Base-by-base conservation (phyloP, 2,888 invertebrate species). In the Orthosia incerta region DNA sequence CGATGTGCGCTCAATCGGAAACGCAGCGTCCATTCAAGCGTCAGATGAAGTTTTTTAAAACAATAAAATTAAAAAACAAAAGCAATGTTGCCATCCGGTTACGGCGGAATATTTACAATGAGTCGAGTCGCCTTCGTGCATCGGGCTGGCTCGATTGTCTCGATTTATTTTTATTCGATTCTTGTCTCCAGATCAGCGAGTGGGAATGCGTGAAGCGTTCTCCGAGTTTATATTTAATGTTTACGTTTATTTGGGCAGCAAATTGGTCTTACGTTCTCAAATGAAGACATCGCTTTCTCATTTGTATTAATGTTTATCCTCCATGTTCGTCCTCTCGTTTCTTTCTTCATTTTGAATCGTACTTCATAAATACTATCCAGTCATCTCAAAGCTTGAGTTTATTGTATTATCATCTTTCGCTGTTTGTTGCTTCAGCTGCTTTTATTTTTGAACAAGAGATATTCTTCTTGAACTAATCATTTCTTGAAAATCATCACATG, bases 141-240 rank as follows among this genome's bases (percentile, higher is more conserved):
- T 76, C 86, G 85, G 82, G 85, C 83, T 88, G 87, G 84, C 86
- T 88, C 93, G 91, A 91, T 91, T 91, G 93, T 93, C 92, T 91
- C 89, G 90, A 92, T 93, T 91, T 90, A 89, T 88, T 88, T 87
- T 89, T 86, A 91, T 91, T 91, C 91, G 93, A 93, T 93, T 88
- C 89, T 87, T 89, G 88, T 89, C 88, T 88, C 86, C 83, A 80
- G 88, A 89, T 87, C 87, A 86, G 82, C 84, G 84, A 85, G 66
- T 64, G 84, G 79, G 86, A 86, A 86, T 89, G 89, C 89, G 87
- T 89, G 89, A 89, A 89, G 84, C 88, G 90, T 88, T 87, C 83
- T 84, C 83, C 73, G 73, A 81, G 85, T 87, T 87, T 82, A 86
- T 84, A 82, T 88, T 86, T 87, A 87, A 83, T 85, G 83, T 74